Base-by-base conservation (phyloP, 2,797 vertebrate species). In the Huso huso region DNA sequence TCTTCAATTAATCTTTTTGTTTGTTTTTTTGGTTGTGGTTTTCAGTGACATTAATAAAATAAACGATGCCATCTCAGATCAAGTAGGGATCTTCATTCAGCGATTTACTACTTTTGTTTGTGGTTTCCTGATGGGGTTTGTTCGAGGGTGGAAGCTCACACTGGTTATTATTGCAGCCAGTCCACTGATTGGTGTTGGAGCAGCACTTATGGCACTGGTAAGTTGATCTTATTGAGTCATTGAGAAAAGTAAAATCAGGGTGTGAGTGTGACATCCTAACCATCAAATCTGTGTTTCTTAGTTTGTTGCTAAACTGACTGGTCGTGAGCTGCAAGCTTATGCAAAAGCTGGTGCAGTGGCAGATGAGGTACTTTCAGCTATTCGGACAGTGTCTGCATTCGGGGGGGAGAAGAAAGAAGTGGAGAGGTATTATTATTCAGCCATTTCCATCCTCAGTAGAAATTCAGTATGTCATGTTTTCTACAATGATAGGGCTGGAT, bases 31-130 rank as follows among this genome's bases (percentile, higher is more conserved):
- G 8, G 9, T 65, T 62, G 23, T 78, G 3, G 51, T 37, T 82
- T 74, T 37, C 81, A 99, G 97, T 61, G 95, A 99, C 73, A 91
- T 99, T 78, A 98, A 94, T 79, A 99, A 97, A 90, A 93, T 99
- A 82, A 98, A 95, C 8, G 95, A 99, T 2, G 96, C 96, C 77
- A 96, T 98, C 52, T 93, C 94, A 1, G 97, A 99, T 70, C 94
- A 99, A 75, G 89, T 92, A 11, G 88, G 91, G 63, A 84, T 95
- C 68, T 99, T 99, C 68, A 81, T 97, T 70, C 96, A 99, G 79
- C 93, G 96, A 69, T 91, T 98, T 81, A 94, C 93, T 51, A 95
- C 97, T 0, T 93, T 96, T 49, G 69, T 95, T 59, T 86, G 84
- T 49, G 96, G 96, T 7, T 96, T 99, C 78, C 85, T 92, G 59